Percentiles rank a stretch among this genome's conserved stretches.
phyloP scores from a whole-genome alignment of 2,888 invertebrate genomes.

The Hypercompe scribonia region DNA sequence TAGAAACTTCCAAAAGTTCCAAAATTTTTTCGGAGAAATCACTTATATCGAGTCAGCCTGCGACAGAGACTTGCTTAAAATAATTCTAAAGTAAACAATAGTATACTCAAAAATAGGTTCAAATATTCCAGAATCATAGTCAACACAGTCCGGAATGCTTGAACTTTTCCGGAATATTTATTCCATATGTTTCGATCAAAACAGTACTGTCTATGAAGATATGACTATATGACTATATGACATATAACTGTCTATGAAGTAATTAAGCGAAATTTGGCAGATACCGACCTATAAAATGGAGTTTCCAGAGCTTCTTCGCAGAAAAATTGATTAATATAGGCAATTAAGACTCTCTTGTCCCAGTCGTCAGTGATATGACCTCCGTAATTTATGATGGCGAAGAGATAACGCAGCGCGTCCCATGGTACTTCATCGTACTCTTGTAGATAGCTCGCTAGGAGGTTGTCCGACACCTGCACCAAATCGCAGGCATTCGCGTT shows the following conservation, averaged over 20 bases:
- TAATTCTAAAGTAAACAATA: too few relatives aligned
- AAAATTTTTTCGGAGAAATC: too few relatives aligned
- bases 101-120: too few relatives aligned
- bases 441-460: conserved; percentile 93
- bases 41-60: too few relatives aligned
- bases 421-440: conserved; percentile 96
- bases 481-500: background rate
- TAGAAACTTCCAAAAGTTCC: too few relatives aligned
- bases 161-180: too few relatives aligned
- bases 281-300: conserved; percentile 87
- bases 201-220: background rate
- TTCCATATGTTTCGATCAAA: background rate
- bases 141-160: too few relatives aligned
- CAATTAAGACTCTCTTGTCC: conserved; percentile 91
- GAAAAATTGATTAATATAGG: conserved; percentile 94
- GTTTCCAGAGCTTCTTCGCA: conserved; percentile 89
- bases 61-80: too few relatives aligned
- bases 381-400: conserved; percentile 96
- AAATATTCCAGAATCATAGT: too few relatives aligned
- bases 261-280: background rate
- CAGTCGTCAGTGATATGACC: conserved; percentile 93
- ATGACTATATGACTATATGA: too few relatives aligned
- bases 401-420: conserved; percentile 95
- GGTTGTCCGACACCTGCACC: conserved; percentile 91
- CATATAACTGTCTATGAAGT: background rate